Percentiles rank a stretch among this genome's conserved stretches.
Evolutionary conservation across 2,888 invertebrate species (phyloP).

Genomic region (Eupithecia tripunctaria): DNA sequence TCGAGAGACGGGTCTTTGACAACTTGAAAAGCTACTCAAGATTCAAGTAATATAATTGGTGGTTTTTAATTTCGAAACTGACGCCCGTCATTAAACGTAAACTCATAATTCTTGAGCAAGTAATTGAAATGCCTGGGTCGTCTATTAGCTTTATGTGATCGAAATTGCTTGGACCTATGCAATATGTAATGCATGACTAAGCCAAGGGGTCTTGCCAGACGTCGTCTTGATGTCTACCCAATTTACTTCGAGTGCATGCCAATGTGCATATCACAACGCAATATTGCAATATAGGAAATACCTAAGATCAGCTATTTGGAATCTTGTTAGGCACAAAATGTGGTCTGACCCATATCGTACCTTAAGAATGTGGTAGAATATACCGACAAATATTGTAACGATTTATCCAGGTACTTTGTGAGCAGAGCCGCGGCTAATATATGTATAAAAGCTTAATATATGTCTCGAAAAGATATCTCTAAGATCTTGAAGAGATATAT

Average conservation of each 20-base stretch:
- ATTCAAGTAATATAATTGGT: background rate
- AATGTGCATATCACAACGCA: background rate
- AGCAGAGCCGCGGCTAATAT: too few species aligned
- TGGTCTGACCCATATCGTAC: background rate
- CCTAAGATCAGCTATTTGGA: constrained; percentile 9
- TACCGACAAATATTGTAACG: background rate
- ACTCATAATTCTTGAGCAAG: background rate
- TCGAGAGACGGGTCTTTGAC: constrained; percentile 11
- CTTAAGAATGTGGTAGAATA: background rate
- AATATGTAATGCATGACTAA: background rate
- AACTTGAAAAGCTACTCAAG: constrained; percentile 2
- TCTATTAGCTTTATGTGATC: background rate
- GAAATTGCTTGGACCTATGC: background rate
- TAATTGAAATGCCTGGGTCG: background rate
- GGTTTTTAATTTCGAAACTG: background rate
- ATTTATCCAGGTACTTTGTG: background rate
- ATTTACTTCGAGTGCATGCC: constrained; percentile 2
- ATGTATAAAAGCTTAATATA: background rate
- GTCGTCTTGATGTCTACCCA: background rate
- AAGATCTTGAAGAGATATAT: background rate
- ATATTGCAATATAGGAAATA: background rate
- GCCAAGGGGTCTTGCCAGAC: background rate
- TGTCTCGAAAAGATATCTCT: too few species aligned
- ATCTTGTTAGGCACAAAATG: constrained; percentile 1
- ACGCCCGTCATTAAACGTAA: background rate